Evolutionary conservation across 1,140 invertebrate species (phyloP).

Genomic region (Zaprionus lachaisei): DNA sequence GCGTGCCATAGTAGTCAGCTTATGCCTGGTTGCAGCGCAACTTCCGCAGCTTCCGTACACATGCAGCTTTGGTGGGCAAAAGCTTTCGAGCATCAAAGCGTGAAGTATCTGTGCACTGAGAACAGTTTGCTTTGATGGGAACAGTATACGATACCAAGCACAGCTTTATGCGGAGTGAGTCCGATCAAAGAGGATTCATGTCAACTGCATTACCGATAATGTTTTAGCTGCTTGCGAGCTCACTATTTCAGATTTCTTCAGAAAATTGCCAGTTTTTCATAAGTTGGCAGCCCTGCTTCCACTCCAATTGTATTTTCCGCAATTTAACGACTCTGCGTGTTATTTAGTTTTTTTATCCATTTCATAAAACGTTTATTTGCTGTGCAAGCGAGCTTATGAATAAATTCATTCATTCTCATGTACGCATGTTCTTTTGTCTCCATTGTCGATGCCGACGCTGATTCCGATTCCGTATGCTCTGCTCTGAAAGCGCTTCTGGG

Average conservation of each 20-base stretch:
- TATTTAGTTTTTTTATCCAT: conserved; percentile 20
- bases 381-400: conserved; percentile 48
- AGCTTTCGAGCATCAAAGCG: conserved; percentile 22
- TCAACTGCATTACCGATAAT: too few relatives aligned
- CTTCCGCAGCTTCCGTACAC: conserved; percentile 1
- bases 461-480: neutral
- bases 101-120: neutral
- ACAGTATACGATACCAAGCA: neutral
- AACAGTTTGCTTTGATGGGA: neutral
- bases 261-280: too few relatives aligned
- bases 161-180: neutral
- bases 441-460: neutral
- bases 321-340: conserved; percentile 8
- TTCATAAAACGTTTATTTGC: conserved; percentile 71
- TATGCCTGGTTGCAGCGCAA: neutral
- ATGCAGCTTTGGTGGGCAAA: neutral
- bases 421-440: conserved; percentile 24
- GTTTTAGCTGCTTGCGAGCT: too few relatives aligned
- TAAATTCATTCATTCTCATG: conserved; percentile 43
- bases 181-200: too few relatives aligned
- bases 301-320: neutral
- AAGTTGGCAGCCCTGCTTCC: neutral
- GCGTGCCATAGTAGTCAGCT: conserved; percentile 19
- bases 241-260: too few relatives aligned
- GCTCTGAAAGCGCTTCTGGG: conserved; percentile 7